phyloP scores from a whole-genome alignment of 2,113 vertebrate genomes.

The Pluvianellus socialis region DNA sequence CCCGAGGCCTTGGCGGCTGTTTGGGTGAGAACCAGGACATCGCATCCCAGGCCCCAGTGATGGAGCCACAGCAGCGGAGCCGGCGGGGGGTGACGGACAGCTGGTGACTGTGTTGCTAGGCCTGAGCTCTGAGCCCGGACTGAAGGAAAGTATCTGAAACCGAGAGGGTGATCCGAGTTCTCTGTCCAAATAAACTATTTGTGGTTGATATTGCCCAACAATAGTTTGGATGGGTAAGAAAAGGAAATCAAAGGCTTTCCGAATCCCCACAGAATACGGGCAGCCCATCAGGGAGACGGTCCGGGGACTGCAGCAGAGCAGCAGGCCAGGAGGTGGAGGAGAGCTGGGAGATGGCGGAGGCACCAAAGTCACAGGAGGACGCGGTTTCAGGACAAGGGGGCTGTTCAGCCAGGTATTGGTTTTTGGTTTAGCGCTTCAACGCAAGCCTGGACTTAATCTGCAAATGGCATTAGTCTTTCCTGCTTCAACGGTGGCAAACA shows the following conservation, averaged over 20 bases:
- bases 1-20: fast-evolving
- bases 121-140: neutral
- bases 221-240: slow-evolving; percentile 2
- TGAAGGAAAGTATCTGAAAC: neutral
- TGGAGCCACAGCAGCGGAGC: neutral
- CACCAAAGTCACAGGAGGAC: neutral
- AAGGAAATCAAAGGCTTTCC: neutral
- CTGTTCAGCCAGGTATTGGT: neutral
- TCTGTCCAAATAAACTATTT: neutral
- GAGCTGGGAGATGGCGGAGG: neutral
- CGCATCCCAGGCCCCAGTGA: neutral
- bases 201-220: slow-evolving; percentile 11
- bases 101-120: neutral
- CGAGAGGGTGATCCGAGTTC: neutral
- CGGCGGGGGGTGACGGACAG: neutral
- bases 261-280: neutral
- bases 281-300: neutral
- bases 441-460: neutral
- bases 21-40: neutral
- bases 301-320: neutral
- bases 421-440: neutral
- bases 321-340: neutral
- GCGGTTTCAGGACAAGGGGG: fast-evolving
- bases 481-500: neutral
- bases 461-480: neutral